Evolutionary conservation across 2,888 invertebrate genomes (phyloP), one percentile per base, ranked within the genome.

Genomic region (Mimumesa dahlbomi): DNA sequence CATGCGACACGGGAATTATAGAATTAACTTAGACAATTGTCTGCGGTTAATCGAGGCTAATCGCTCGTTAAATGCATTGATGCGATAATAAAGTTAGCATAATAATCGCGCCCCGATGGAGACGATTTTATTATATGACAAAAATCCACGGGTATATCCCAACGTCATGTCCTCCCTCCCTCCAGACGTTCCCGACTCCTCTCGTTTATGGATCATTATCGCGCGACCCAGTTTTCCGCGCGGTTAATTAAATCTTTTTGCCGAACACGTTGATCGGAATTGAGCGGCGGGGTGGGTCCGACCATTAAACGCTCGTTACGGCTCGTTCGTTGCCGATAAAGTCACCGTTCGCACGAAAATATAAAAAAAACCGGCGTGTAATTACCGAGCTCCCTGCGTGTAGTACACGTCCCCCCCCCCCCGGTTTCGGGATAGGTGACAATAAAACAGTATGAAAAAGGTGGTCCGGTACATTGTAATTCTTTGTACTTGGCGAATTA

Each of bases 191-290:
- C 11, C n/a, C 34, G 4, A 11, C 11, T 7, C 34, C 11, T n/a
- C 42, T 36, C 68, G 36, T 22, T 18, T 53, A 45, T 53, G 66
- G 54, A 57, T 63, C 68, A 77, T 77, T 67, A 73, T 76, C 70
- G 56, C 62, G 42, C 70, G 70, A 77, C 73, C 77, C 54, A 77
- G 68, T 77, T 77, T 73, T 68, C 59, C 54, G 34, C 40, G 14
- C 63, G 42, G 57, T 64, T 77, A 77, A 77, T 77, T 77, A 77
- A 77, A 70, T 75, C 69, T 66, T 69, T 64, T 74, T 59, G 43
- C 19, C 29, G 19, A 9, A 7, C 34, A 16, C 11, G 29, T 21
- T 31, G 38, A 62, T 58, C 65, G 62, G 61, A 56, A 65, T 66
- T 54, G 40, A 50, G 43, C 25, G 11, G 18, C 46, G 46, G 54